These are phyloP conservation scores for Drosophila barbarae DNA, from an alignment of 2,888 invertebrate species.

Conservation along the genomic window DNA sequence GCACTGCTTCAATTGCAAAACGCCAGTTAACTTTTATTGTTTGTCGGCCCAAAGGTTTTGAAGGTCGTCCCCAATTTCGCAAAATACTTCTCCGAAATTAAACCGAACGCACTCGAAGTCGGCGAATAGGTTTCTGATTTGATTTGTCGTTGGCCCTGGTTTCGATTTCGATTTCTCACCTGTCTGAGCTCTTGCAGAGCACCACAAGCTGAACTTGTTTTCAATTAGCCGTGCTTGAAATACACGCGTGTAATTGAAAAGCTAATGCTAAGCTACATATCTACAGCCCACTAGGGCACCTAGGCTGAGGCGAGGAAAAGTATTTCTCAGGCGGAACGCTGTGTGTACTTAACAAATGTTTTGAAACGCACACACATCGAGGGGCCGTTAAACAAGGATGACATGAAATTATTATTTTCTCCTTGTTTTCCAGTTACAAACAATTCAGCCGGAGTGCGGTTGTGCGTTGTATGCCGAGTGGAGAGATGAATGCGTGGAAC, in stretches of 20 bases:
- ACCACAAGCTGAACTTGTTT: slow-evolving; percentile 46
- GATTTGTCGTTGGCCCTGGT: slow-evolving; percentile 36
- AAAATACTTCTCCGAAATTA: slow-evolving; percentile 5
- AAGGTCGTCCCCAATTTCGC: slow-evolving; percentile 34
- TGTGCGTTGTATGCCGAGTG: slow-evolving; percentile 1
- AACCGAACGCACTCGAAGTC: not conserved
- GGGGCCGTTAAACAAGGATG: slow-evolving; percentile 1
- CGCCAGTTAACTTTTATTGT: slow-evolving; percentile 15
- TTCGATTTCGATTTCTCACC: slow-evolving; percentile 17
- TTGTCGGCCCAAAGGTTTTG: slow-evolving; percentile 25
- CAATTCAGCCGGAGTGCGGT: slow-evolving; percentile 45
- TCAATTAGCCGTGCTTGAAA: slow-evolving; percentile 46
- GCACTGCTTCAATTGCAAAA: slow-evolving; percentile 29
- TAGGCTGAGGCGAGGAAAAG: not conserved
- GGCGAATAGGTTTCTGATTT: slow-evolving; percentile 6
- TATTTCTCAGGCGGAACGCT: slow-evolving; percentile 1
- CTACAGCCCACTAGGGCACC: not conserved
- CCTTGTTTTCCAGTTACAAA: slow-evolving; percentile 32
- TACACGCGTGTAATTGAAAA: slow-evolving; percentile 17
- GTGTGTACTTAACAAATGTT: slow-evolving; percentile 14
- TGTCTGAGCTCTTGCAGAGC: slow-evolving; percentile 14
- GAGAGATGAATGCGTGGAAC: slow-evolving; percentile 4
- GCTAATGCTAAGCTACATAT: not conserved
- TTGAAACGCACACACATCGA: slow-evolving; percentile 10
- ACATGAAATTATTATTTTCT: slow-evolving; percentile 29